phyloP scores from a whole-genome alignment of 1,140 invertebrate species.

The Linepithema humile region DNA sequence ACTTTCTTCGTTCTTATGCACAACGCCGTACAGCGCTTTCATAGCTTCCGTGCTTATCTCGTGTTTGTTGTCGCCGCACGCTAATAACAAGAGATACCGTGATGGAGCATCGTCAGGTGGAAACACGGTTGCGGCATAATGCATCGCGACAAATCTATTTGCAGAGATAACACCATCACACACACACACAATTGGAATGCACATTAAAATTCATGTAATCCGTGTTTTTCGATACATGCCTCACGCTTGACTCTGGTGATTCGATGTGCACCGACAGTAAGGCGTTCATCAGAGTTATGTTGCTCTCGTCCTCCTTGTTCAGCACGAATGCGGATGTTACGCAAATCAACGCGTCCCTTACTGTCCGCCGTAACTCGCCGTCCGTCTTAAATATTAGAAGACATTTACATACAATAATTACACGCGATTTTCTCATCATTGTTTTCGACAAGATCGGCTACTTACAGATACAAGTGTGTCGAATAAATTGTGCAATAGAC shows the following conservation, averaged over 20 bases:
- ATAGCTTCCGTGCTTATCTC: constrained; percentile 90
- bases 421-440: constrained; percentile 11
- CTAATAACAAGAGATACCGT: constrained; percentile 92
- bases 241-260: constrained; percentile 77
- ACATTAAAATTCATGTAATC: constrained; percentile 10
- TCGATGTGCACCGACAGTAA: constrained; percentile 82
- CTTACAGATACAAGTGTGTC: constrained; percentile 86
- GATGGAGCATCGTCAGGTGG: constrained; percentile 92
- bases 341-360: constrained; percentile 86
- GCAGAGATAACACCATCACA: constrained; percentile 53
- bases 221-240: constrained; percentile 64
- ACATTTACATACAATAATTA: constrained; percentile 5
- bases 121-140: constrained; percentile 93
- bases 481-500: constrained; percentile 88
- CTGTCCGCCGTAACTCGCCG: constrained; percentile 83
- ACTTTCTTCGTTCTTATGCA: constrained; percentile 83
- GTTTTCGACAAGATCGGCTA: constrained; percentile 18
- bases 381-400: constrained; percentile 81
- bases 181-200: constrained; percentile 40
- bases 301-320: constrained; percentile 75
- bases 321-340: constrained; percentile 85
- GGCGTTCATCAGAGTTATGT: constrained; percentile 84
- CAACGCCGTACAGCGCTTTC: constrained; percentile 88
- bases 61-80: constrained; percentile 93
- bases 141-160: constrained; percentile 90